phyloP scores from a whole-genome alignment of 2,888 invertebrate genomes.

The Ernsta delagoae region DNA sequence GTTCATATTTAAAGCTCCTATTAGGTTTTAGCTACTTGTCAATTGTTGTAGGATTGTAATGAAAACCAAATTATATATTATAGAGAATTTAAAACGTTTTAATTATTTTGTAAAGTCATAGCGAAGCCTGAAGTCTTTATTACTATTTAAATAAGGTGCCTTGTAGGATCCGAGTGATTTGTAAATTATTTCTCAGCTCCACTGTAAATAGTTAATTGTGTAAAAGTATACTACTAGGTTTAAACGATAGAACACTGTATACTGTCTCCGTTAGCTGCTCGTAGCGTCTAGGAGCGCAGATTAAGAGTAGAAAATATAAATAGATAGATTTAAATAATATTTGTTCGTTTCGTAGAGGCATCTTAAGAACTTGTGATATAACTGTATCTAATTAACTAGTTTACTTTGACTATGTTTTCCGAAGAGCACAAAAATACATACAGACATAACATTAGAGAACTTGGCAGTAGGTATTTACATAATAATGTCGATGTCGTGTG shows the following conservation, averaged over 20 bases:
- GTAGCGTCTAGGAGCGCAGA: slow-evolving; percentile 63
- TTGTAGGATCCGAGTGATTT: slow-evolving; percentile 77
- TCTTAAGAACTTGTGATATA: slow-evolving; percentile 84
- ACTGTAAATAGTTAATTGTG: slow-evolving; percentile 79
- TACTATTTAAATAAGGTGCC: slow-evolving; percentile 82
- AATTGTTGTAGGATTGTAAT: slow-evolving; percentile 82
- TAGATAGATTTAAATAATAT: slow-evolving; percentile 74
- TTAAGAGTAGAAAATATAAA: slow-evolving; percentile 62
- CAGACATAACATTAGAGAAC: slow-evolving; percentile 77
- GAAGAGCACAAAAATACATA: slow-evolving; percentile 76
- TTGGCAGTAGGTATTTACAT: slow-evolving; percentile 65
- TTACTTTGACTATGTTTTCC: slow-evolving; percentile 67
- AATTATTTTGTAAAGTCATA: slow-evolving; percentile 83
- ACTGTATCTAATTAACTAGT: slow-evolving; percentile 78
- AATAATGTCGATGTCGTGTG: slow-evolving; percentile 61
- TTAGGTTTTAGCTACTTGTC: slow-evolving; percentile 80
- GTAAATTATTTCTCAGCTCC: slow-evolving; percentile 81
- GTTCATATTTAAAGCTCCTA: slow-evolving; percentile 83
- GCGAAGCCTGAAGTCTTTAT: slow-evolving; percentile 81
- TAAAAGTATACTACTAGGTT: slow-evolving; percentile 81
- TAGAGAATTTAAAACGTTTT: slow-evolving; percentile 82
- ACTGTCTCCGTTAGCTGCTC: slow-evolving; percentile 69
- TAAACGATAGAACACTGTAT: slow-evolving; percentile 74
- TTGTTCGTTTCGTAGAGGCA: slow-evolving; percentile 83
- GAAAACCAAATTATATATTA: slow-evolving; percentile 84